Evolutionary conservation across 2,113 vertebrate genomes (phyloP).

Genomic region (Halichoeres trimaculatus): DNA sequence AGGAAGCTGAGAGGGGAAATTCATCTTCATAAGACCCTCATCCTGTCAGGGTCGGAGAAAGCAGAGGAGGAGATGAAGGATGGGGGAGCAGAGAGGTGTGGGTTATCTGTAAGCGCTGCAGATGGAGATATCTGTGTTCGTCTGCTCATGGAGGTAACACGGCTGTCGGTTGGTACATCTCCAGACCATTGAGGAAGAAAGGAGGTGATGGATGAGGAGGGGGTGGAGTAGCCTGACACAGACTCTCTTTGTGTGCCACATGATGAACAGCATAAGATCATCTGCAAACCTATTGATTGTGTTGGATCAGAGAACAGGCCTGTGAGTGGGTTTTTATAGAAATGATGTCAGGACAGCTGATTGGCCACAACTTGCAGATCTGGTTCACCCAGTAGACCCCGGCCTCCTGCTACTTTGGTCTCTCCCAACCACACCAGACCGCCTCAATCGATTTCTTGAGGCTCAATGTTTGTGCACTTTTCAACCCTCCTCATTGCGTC

Average conservation of each 20-base stretch:
- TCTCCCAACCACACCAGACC: no score
- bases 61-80: constrained; percentile 20
- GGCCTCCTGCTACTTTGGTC: no score
- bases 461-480: no score
- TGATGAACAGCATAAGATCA: no score
- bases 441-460: no score
- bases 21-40: constrained; percentile 68
- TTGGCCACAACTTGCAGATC: no score
- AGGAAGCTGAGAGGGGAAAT: constrained; percentile 52
- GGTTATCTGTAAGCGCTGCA: constrained; percentile 63
- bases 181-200: not conserved
- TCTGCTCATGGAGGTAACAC: constrained; percentile 32
- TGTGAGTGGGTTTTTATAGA: not conserved
- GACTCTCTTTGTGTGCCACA: no score
- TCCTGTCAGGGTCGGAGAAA: constrained; percentile 39
- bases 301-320: not conserved
- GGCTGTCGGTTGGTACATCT: constrained; percentile 36
- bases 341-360: not conserved
- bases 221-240: not conserved
- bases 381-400: no score
- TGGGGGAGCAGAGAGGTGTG: constrained; percentile 32
- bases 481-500: no score
- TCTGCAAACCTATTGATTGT: no score
- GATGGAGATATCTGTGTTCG: constrained; percentile 54
- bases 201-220: constrained; percentile 37